Percentiles rank a stretch among this genome's conserved stretches.
phyloP scores from a whole-genome alignment of 2,888 invertebrate species.

The Nomada flava region DNA sequence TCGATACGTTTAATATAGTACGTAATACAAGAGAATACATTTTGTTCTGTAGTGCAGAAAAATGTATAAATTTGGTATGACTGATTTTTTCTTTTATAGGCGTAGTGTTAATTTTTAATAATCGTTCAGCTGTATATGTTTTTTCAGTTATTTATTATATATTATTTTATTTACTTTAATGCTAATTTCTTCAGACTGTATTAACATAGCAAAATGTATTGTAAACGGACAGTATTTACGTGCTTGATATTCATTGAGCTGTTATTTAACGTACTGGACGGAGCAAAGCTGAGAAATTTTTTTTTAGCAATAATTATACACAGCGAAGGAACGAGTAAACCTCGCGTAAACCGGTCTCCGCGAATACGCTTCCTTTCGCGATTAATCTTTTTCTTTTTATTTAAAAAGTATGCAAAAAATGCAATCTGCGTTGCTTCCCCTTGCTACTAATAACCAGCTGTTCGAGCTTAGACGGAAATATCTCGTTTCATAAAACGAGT shows the following conservation, averaged over 20 bases:
- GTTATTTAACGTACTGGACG: constrained; percentile 9
- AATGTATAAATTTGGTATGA: no score
- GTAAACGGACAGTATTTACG: neutral
- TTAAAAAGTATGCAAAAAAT: constrained; percentile 2
- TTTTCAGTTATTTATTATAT: no score
- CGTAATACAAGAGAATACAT: no score
- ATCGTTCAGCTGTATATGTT: no score
- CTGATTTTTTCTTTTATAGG: no score
- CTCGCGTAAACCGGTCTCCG: constrained; percentile 20
- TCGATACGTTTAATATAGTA: no score
- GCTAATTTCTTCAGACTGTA: neutral
- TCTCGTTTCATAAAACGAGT: constrained; percentile 4
- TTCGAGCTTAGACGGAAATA: constrained; percentile 9
- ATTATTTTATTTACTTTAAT: no score
- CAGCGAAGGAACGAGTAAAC: constrained; percentile 9
- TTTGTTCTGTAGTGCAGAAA: no score
- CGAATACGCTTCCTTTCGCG: neutral
- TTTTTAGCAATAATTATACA: constrained; percentile 10
- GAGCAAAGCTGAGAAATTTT: neutral
- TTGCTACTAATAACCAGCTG: constrained; percentile 4
- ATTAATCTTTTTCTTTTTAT: constrained; percentile 19
- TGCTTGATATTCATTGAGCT: neutral
- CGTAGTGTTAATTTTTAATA: no score
- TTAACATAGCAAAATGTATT: no score
- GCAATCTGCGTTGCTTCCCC: constrained; percentile 11